These are phyloP conservation scores for Artibeus lituratus DNA, from an alignment of 2,797 vertebrate genomes.

Conservation along the genomic window DNA sequence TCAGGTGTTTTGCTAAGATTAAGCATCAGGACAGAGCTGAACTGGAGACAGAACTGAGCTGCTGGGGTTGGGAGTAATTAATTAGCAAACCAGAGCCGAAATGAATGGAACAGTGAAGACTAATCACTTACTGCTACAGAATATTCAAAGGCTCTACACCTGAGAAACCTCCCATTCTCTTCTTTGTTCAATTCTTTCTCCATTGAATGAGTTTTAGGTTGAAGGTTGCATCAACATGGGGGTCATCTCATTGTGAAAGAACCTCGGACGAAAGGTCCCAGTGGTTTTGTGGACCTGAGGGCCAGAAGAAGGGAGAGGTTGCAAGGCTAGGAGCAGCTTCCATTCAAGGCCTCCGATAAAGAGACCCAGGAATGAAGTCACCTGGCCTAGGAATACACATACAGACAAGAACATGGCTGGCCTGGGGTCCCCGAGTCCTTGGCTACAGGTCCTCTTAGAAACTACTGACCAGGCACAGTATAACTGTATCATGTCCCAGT, in stretches of 20 bases:
- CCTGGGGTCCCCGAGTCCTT: no score
- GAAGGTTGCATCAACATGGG: accelerated
- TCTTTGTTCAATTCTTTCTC: not conserved
- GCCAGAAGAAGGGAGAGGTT: accelerated
- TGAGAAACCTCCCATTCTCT: not conserved
- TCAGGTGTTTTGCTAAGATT: not conserved
- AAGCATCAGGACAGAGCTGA: not conserved
- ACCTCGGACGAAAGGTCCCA: not conserved
- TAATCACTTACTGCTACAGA: not conserved
- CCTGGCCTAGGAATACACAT: not conserved
- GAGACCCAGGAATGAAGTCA: no score
- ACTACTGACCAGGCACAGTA: no score
- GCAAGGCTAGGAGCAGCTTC: not conserved
- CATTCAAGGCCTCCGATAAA: not conserved
- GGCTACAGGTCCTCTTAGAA: not conserved
- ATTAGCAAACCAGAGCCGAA: not conserved
- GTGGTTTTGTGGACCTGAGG: not conserved
- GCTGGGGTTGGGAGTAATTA: not conserved
- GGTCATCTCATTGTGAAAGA: no score
- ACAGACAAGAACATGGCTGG: accelerated
- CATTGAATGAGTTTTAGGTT: not conserved
- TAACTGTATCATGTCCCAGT: accelerated
- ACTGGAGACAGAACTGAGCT: not conserved
- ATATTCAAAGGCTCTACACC: not conserved
- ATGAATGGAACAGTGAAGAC: not conserved